Base-by-base conservation (phyloP, 1,140 invertebrate species). In the Drosophila truncata region DNA sequence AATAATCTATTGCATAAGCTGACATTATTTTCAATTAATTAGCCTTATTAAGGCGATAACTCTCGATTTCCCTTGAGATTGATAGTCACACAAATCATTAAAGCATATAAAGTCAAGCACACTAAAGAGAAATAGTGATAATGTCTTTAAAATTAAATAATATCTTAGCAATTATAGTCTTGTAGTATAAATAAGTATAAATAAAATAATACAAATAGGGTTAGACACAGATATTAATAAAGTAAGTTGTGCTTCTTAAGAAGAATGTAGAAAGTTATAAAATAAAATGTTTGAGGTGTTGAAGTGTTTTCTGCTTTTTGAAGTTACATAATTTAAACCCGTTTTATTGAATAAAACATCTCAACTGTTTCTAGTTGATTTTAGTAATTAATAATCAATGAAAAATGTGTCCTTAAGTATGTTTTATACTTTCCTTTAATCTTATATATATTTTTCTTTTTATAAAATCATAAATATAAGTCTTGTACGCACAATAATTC, bases 1-100 rank as follows among this genome's bases (percentile, higher is more conserved):
- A 52, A n/a, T n/a, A n/a, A n/a, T n/a, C 37, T 14, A 8, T 10
- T 5, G 13, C 33, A 29, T 70, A 25, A n/a, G 16, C 33, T 42
- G 44, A 39, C 25, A 60, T 80, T 55, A 64, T 57, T 80, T 80
- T 65, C 49, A 61, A 74, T 80, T 61, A 57, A 58, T 57, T 69
- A 52, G 25, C 4, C 42, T 13, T 37, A 75, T 49, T 65, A 65
- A 25, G 73, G 16, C 11, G 11, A 44, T 31, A 44, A 16, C 7
- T 54, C 11, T 16, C 8, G 7, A 10, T 33, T 67, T 35, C 29
- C 44, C n/a, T 27, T 35, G 39, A 44, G 58, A 62, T 37, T 47
- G n/a, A 23, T 35, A 66, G 35, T 1, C 10, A 46, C 8, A 61
- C n/a, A 55, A 33, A 61, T 41, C 27, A 66, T 4, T 9, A 20